These are phyloP conservation scores for Sisor rabdophorus DNA, from an alignment of 2,113 vertebrate species.

Conservation along the genomic window DNA sequence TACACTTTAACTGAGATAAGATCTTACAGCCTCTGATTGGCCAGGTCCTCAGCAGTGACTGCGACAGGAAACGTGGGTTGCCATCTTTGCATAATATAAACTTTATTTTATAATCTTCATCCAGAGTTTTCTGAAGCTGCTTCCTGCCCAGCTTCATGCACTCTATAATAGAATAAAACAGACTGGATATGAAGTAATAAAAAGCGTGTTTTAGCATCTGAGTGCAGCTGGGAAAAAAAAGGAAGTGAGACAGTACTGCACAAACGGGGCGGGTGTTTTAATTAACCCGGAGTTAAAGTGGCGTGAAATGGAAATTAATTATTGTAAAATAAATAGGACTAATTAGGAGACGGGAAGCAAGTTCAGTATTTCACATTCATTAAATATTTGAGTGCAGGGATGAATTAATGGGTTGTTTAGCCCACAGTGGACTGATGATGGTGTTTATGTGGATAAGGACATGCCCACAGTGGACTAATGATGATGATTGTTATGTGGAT, in stretches of 20 bases:
- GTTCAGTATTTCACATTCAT: constrained; percentile 70
- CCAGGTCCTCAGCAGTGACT: too few relatives aligned
- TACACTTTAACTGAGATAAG: too few relatives aligned
- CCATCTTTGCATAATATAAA: too few relatives aligned
- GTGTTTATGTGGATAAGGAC: too few relatives aligned
- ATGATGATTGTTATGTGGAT: too few relatives aligned
- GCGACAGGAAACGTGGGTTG: too few relatives aligned
- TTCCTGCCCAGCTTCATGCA: background rate
- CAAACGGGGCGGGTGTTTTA: constrained; percentile 72
- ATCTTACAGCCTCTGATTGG: too few relatives aligned
- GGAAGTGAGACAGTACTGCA: constrained; percentile 50
- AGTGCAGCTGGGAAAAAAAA: constrained; percentile 56
- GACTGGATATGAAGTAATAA: background rate
- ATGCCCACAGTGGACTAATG: too few relatives aligned
- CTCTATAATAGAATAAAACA: background rate
- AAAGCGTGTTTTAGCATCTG: constrained; percentile 33
- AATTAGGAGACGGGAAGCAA: constrained; percentile 72
- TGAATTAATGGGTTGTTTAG: constrained; percentile 54
- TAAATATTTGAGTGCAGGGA: constrained; percentile 64
- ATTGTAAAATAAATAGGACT: constrained; percentile 73
- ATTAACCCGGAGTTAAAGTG: constrained; percentile 77
- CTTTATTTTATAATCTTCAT: background rate
- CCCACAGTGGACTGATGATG: too few relatives aligned
- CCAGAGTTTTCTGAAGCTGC: background rate
- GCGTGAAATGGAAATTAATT: constrained; percentile 78